These are phyloP conservation scores for Pelodytes ibericus DNA, from an alignment of 2,797 vertebrate species.

Conservation along the genomic window DNA sequence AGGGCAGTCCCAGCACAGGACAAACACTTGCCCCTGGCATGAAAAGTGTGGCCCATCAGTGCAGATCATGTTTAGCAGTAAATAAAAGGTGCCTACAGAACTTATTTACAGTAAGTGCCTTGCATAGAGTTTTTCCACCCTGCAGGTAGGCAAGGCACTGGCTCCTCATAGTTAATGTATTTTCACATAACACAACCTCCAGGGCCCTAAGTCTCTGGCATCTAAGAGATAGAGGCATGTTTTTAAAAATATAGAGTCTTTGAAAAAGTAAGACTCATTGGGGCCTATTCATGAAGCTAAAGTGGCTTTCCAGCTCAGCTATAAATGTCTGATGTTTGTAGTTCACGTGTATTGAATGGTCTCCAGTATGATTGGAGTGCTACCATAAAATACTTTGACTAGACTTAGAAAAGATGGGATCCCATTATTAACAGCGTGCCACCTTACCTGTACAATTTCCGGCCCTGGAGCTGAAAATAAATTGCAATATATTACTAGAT, in stretches of 20 bases:
- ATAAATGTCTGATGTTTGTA: too few relatives aligned
- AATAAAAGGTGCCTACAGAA: constrained; percentile 2
- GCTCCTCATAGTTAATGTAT: constrained; percentile 28
- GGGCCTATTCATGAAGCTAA: too few relatives aligned
- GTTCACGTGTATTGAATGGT: too few relatives aligned
- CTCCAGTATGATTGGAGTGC: too few relatives aligned
- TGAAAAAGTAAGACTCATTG: too few relatives aligned
- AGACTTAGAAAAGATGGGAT: too few relatives aligned
- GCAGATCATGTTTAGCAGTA: constrained; percentile 28
- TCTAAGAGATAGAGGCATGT: neutral
- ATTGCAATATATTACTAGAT: too few relatives aligned
- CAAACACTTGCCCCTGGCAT: neutral
- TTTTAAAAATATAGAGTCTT: too few relatives aligned
- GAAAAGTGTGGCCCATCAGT: neutral
- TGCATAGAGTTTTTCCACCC: constrained; percentile 14
- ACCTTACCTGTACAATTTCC: constrained; percentile 89
- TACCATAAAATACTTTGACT: too few relatives aligned
- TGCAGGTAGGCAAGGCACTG: constrained; percentile 9
- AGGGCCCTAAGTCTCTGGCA: neutral
- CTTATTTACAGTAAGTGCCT: constrained; percentile 12
- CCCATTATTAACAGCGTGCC: too few relatives aligned
- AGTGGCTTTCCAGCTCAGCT: too few relatives aligned
- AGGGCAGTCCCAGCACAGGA: too few relatives aligned
- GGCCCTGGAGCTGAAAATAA: constrained; percentile 82
- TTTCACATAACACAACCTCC: constrained; percentile 16